Percentiles rank a stretch among this genome's conserved stretches.
Conservation (phyloP, 2,113 vertebrate species). For the Platysternon megacephalum region DNA sequence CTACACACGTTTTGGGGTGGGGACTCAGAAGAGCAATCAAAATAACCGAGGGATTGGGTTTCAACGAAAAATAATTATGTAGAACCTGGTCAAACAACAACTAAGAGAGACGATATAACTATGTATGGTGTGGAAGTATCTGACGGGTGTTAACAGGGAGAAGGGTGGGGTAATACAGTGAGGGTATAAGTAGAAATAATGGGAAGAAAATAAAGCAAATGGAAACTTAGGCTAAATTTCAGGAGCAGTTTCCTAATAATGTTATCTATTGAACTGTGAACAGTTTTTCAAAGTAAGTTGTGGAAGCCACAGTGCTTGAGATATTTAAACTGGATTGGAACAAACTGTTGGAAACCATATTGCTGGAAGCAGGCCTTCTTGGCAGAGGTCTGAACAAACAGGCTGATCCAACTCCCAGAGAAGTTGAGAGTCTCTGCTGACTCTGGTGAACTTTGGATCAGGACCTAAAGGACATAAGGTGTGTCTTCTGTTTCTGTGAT, state of each 20-base stretch:
- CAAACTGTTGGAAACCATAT: background rate
- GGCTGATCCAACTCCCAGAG: background rate
- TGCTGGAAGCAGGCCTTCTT: slow-evolving; percentile 1
- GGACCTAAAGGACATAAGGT: background rate
- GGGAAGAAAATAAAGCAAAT: background rate
- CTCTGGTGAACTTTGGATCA: background rate
- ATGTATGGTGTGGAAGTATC: background rate
- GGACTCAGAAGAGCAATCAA: background rate
- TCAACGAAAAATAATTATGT: background rate
- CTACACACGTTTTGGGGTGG: background rate
- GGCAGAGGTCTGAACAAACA: background rate
- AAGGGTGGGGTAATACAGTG: background rate
- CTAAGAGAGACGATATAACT: background rate
- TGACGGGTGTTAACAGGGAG: background rate
- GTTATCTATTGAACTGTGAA: background rate
- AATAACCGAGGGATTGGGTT: background rate
- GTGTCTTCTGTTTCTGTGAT: background rate
- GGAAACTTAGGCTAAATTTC: slow-evolving; percentile 13
- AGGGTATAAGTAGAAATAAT: background rate
- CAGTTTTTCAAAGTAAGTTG: background rate
- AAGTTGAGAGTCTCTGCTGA: background rate
- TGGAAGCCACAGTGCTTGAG: background rate
- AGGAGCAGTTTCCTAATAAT: background rate
- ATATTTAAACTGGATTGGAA: slow-evolving; percentile 18
- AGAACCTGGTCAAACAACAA: background rate